Evolutionary conservation across 2,888 invertebrate species (phyloP).

Genomic region (Metellina segmentata): DNA sequence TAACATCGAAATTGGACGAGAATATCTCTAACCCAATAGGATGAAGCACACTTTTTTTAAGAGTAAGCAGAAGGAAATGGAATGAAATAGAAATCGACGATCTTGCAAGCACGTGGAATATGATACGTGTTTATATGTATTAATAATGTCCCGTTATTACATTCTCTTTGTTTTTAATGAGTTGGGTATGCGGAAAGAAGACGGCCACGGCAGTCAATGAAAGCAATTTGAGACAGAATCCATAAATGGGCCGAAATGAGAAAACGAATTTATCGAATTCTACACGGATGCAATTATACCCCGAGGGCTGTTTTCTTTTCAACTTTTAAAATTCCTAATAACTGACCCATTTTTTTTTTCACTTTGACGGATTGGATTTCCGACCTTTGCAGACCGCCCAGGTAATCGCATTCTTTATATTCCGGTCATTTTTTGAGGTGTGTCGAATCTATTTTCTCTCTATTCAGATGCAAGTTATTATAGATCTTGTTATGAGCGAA

Average conservation of each 20-base stretch:
- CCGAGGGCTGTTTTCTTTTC: not conserved
- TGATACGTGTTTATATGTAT: too few relatives aligned
- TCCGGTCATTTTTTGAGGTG: not conserved
- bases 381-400: too few relatives aligned
- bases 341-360: not conserved
- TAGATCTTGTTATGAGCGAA: too few relatives aligned
- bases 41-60: too few relatives aligned
- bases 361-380: too few relatives aligned
- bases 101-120: too few relatives aligned
- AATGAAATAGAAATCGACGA: too few relatives aligned
- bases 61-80: too few relatives aligned
- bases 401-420: not conserved
- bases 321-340: not conserved
- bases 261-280: not conserved
- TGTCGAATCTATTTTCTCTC: not conserved
- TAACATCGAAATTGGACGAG: too few relatives aligned
- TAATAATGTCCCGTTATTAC: too few relatives aligned
- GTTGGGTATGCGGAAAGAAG: not conserved
- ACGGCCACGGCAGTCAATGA: not conserved
- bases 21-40: too few relatives aligned
- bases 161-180: not conserved
- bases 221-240: not conserved
- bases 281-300: not conserved
- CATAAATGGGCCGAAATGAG: not conserved
- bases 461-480: too few relatives aligned